These are phyloP conservation scores for Scartelaos histophorus DNA, from an alignment of 2,113 vertebrate genomes.

Conservation along the genomic window DNA sequence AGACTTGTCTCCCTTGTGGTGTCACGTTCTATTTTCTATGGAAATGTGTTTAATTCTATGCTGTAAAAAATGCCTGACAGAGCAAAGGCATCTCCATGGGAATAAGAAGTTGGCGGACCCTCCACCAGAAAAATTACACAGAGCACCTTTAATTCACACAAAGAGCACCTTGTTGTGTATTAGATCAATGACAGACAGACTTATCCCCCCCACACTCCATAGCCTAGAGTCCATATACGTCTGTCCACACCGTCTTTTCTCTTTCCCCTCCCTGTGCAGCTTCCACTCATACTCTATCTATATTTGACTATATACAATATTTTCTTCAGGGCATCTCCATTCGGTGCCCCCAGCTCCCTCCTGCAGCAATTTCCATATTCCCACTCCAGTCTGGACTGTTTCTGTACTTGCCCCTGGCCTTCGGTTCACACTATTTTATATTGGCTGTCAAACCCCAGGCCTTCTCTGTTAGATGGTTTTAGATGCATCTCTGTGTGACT, in stretches of 20 bases:
- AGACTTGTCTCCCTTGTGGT: too few species aligned
- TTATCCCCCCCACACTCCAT: constrained; percentile 28
- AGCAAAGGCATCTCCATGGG: too few species aligned
- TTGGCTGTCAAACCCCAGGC: constrained; percentile 25
- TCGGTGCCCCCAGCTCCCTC: constrained; percentile 19
- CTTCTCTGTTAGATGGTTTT: constrained; percentile 3
- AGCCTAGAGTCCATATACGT: background rate
- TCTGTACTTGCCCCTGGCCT: constrained; percentile 5
- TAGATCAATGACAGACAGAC: constrained; percentile 47
- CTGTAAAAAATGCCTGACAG: too few species aligned
- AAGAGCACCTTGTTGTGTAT: background rate
- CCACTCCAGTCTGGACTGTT: constrained; percentile 6
- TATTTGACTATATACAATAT: constrained; percentile 4
- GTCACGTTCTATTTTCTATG: too few species aligned
- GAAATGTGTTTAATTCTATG: too few species aligned
- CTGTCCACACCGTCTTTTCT: background rate
- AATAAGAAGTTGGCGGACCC: too few species aligned
- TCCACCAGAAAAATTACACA: too few species aligned
- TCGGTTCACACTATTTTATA: constrained; percentile 27
- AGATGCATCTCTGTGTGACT: constrained; percentile 12
- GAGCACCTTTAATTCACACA: background rate
- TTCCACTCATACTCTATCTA: background rate
- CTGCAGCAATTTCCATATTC: constrained; percentile 37
- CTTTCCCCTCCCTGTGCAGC: background rate
- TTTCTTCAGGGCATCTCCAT: constrained; percentile 25